These are phyloP conservation scores for Hippocampus barbouri DNA, from an alignment of 2,113 vertebrate species.

Conservation along the genomic window DNA sequence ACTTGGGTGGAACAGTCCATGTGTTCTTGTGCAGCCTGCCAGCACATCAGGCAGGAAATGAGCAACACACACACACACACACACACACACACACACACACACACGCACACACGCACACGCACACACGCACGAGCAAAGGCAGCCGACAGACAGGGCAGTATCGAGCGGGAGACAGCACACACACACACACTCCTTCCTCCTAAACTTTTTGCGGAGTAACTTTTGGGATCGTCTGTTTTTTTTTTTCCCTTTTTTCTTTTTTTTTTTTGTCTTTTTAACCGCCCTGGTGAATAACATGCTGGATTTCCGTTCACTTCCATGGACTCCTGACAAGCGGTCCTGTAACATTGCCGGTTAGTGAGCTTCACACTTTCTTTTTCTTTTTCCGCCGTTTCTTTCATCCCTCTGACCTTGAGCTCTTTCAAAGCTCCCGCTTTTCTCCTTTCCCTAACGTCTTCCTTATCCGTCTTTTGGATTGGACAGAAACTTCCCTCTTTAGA, in stretches of 20 bases:
- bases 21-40: constrained; percentile 54
- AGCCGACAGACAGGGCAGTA: no score
- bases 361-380: constrained; percentile 2
- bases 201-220: constrained; percentile 31
- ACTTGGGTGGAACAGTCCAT: constrained; percentile 59
- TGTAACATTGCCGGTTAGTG: constrained; percentile 46
- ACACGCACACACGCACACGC: constrained; percentile 27
- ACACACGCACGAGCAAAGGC: constrained; percentile 5
- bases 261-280: no score
- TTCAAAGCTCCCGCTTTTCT: constrained; percentile 56
- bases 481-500: constrained; percentile 27
- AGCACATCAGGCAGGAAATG: constrained; percentile 66
- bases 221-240: background rate
- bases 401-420: background rate
- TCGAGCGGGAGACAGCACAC: background rate
- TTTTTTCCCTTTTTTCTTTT: no score
- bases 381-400: background rate
- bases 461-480: constrained; percentile 30
- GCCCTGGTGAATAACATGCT: constrained; percentile 56
- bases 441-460: constrained; percentile 21
- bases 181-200: constrained; percentile 40
- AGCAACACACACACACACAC: constrained; percentile 35
- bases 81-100: no score
- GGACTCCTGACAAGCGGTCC: constrained; percentile 34
- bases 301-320: constrained; percentile 37